These are phyloP conservation scores for Sipunculus nudus DNA, from an alignment of 2,888 invertebrate species.

Conservation along the genomic window DNA sequence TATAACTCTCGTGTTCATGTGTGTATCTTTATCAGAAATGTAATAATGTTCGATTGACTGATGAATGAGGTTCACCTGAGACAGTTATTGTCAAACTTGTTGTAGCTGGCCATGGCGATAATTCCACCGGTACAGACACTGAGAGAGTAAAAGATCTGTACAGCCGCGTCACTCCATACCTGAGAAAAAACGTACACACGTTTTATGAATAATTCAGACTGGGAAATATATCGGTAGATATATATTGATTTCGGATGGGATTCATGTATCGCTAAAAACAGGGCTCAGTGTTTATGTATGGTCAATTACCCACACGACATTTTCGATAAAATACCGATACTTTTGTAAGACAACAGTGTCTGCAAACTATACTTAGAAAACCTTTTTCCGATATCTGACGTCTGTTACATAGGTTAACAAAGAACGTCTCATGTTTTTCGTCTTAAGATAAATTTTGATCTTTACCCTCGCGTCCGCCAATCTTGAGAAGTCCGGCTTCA, in stretches of 20 bases:
- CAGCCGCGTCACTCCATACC: conserved; percentile 42
- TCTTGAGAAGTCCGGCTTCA: conserved; percentile 78
- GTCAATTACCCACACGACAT: conserved; percentile 51
- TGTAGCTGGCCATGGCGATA: conserved; percentile 49
- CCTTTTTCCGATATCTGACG: conserved; percentile 63
- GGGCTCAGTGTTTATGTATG: too few relatives aligned
- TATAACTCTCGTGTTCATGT: too few relatives aligned
- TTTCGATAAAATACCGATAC: conserved; percentile 59
- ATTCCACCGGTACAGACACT: conserved; percentile 48
- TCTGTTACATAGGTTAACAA: conserved; percentile 51
- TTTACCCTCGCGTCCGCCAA: conserved; percentile 75
- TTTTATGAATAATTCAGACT: too few relatives aligned
- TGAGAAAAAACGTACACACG: too few relatives aligned
- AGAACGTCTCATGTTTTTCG: conserved; percentile 60
- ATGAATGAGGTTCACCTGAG: too few relatives aligned
- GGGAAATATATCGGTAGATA: too few relatives aligned
- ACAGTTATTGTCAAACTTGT: conserved; percentile 49
- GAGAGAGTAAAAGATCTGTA: conserved; percentile 41
- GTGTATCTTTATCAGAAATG: too few relatives aligned
- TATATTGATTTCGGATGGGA: too few relatives aligned
- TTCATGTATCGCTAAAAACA: too few relatives aligned
- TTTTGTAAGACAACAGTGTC: too few relatives aligned
- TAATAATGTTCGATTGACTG: too few relatives aligned
- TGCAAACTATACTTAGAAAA: too few relatives aligned
- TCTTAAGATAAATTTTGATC: conserved; percentile 50